Evolutionary conservation across 2,888 invertebrate species (phyloP).

Genomic region (Euproctis similis): DNA sequence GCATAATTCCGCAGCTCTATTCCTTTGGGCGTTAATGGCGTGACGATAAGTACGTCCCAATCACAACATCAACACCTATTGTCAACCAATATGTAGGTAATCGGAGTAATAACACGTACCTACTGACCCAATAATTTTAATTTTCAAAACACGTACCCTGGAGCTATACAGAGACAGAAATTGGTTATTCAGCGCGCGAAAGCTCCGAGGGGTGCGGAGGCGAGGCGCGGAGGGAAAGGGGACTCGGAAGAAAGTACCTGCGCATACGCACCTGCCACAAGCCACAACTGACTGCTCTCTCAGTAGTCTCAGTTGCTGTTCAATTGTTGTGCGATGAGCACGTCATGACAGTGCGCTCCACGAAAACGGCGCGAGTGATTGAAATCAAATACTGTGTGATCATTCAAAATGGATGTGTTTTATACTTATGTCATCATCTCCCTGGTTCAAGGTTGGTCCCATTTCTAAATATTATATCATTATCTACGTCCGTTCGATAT

Average conservation of each 20-base stretch:
- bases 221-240: slow-evolving; percentile 9
- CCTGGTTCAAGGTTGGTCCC: slow-evolving; percentile 46
- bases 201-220: slow-evolving; percentile 26
- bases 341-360: slow-evolving; percentile 43
- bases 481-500: no score
- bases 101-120: slow-evolving; percentile 19
- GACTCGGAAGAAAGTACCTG: slow-evolving; percentile 24
- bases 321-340: slow-evolving; percentile 32
- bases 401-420: slow-evolving; percentile 54
- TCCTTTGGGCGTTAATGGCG: no score
- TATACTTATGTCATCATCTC: slow-evolving; percentile 36
- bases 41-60: no score
- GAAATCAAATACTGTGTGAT: slow-evolving; percentile 37
- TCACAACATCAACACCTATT: no score
- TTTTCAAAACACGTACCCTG: slow-evolving; percentile 33
- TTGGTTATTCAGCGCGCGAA: slow-evolving; percentile 58
- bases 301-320: slow-evolving; percentile 40
- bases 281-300: slow-evolving; percentile 19
- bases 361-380: slow-evolving; percentile 53
- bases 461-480: no score
- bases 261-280: slow-evolving; percentile 46
- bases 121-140: slow-evolving; percentile 31
- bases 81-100: slow-evolving; percentile 8
- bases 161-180: slow-evolving; percentile 44
- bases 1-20: no score